A percentile compares a stretch with the other conserved stretches of the same genome.
These are phyloP conservation scores for Dicyrtoma fusca DNA, from an alignment of 2,888 invertebrate species.

Conservation along the genomic window DNA sequence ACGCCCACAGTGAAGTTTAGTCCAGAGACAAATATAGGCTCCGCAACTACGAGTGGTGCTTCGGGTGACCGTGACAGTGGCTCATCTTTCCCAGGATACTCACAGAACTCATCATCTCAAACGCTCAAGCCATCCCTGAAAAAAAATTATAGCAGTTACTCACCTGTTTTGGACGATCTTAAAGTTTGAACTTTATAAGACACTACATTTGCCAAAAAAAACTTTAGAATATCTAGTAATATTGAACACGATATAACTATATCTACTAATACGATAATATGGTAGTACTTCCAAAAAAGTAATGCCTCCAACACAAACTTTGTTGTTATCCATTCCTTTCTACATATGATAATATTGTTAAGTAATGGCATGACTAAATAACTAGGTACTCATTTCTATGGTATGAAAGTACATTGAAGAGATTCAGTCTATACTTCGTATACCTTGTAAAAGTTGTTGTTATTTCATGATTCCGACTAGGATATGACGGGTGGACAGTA, in stretches of 20 bases:
- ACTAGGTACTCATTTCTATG: no score
- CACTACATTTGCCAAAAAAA: neutral
- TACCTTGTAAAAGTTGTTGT: no score
- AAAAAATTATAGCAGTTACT: conserved; percentile 54
- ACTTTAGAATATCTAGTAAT: neutral
- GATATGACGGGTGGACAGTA: no score
- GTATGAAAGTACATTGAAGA: no score
- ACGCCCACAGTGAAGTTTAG: conserved; percentile 55
- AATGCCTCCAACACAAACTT: no score
- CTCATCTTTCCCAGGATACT: conserved; percentile 21
- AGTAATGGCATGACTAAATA: no score
- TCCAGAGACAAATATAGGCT: conserved; percentile 49
- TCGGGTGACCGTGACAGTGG: conserved; percentile 26
- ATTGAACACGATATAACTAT: neutral
- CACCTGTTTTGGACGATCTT: conserved; percentile 53
- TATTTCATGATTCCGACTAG: no score
- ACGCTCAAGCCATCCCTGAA: conserved; percentile 55
- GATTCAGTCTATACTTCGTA: no score
- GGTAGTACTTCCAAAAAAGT: no score
- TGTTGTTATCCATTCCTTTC: no score
- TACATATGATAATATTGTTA: no score
- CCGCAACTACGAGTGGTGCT: conserved; percentile 32
- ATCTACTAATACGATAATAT: no score
- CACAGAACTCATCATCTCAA: conserved; percentile 44
- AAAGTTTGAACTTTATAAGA: conserved; percentile 42